Base-by-base conservation (phyloP, 2,113 vertebrate species). In the Todiramphus saurophagus region DNA sequence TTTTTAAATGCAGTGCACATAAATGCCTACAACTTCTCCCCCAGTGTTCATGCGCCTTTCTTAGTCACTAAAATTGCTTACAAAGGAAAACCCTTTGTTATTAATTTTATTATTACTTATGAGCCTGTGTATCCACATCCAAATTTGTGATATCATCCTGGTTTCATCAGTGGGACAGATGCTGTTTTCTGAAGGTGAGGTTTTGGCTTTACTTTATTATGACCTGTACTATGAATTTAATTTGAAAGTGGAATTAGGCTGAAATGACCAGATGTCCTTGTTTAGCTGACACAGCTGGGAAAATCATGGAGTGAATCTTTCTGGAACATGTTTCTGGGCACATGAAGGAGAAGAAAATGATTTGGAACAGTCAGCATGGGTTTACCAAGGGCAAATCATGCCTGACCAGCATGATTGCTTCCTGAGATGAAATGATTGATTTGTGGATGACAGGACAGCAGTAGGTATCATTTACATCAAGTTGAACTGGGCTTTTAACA, bases 271-370 rank as follows among this genome's bases (percentile, higher is more conserved):
- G 81, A 90, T 95, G 94, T 91, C 93, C 76, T 90, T 41, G 80
- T 96, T 96, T 89, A 83, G 83, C 89, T 96, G 86, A 90, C 80
- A 83, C 93, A 97, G 89, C 93, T 95, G 94, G 89, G 83, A 94
- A 95, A 96, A 97, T 89, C 64, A 83, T 66, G 60, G 63, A 93
- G 46, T 74, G 83, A 94, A 94, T 87, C 80, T 83, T 95, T 13
- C 59, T 90, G 89, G 83, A 94, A 94, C 86, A 83, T 13, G 58
- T 93, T 95, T 85, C 89, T 96, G 83, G 76, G 51, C 37, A 86
- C 68, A 92, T 43, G 37, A 93, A 94, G 64, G 86, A 87, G 76
- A 93, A 77, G 64, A 94, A 93, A 95, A 92, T 83, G 1, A 88
- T 94, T 93, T 95, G 87, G 51, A 97, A 56, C 80, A 86, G 93